Base-by-base conservation (phyloP, 2,113 vertebrate genomes). In the Catharus minimus region DNA sequence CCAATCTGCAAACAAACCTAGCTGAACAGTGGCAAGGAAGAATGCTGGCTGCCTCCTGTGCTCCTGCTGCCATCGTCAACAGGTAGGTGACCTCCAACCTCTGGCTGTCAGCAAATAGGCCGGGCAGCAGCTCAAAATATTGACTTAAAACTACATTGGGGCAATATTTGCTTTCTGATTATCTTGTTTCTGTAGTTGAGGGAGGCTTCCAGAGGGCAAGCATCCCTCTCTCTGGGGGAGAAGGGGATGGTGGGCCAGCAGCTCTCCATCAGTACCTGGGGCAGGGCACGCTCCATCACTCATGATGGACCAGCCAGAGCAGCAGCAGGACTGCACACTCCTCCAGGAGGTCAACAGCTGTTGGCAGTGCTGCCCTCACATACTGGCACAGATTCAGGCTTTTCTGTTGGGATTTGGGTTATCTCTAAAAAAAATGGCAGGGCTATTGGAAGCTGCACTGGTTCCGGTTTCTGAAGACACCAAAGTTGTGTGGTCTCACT, bases 71-170 rank as follows among this genome's bases (percentile, higher is more conserved):
- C 46, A 0, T 49, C 90, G 46, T 60, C 22, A 14, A 89, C 91
- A 96, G 90, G 92, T 95, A 96, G 86, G 94, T 94, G 90, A 95
- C 86, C 88, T 95, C 82, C 38, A 81, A 5, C 78, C 88, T 94
- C 79, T 47, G 41, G 26, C 26, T 82, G 28, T 75, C 75, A 81
- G 68, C 76, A 86, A 86, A 78, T 6, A 88, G 80, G 38, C 69
- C 86, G 68, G 33, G 57, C 46, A 68, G 53, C 61, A 86, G 61
- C 69, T 91, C 86, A 88, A 95, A 96, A 88, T 89, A 90, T 86
- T 90, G 79, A 95, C 90, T 77, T 91, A 72, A 88, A 85, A 36
- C 60, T 53, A 10, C 73, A 79, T 6, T 58, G 69, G 57, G 80
- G 38, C 32, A 94, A 79, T 88, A 78, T 94, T 92, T 95, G 33